Conservation (phyloP, 2,888 invertebrate species). For the Phengaris alcon region DNA sequence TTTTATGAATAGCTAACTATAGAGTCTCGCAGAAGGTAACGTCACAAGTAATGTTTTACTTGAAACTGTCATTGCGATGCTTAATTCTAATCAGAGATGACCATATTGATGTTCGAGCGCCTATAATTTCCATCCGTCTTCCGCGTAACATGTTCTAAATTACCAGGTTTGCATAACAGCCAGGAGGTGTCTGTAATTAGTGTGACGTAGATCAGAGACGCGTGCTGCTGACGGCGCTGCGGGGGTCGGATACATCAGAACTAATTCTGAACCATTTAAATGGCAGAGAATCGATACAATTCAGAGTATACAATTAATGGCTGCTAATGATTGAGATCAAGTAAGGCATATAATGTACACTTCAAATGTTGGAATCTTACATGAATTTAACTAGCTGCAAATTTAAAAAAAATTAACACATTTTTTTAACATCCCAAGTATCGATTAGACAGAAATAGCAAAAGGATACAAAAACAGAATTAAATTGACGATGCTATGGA, state of each 20-base stretch:
- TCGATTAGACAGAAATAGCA: neutral
- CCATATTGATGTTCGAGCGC: conserved; percentile 1
- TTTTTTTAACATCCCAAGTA: neutral
- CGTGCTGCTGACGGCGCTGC: conserved; percentile 58
- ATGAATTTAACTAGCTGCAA: neutral
- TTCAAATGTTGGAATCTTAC: too few species aligned
- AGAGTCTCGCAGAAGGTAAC: neutral
- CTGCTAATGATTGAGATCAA: neutral
- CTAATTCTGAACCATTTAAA: conserved; percentile 28
- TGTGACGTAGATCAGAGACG: conserved; percentile 42
- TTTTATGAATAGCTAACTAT: too few species aligned
- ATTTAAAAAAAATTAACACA: neutral
- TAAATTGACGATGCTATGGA: neutral
- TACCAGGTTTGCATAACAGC: conserved; percentile 43
- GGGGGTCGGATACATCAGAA: conserved; percentile 48
- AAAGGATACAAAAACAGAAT: neutral
- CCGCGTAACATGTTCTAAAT: conserved; percentile 36
- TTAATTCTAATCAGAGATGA: neutral
- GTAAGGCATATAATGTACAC: too few species aligned
- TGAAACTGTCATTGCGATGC: neutral
- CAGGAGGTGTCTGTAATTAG: conserved; percentile 44
- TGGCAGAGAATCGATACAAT: conserved; percentile 12
- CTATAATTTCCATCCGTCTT: conserved; percentile 22
- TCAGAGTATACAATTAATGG: neutral
- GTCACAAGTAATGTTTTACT: neutral